These are phyloP conservation scores for Ataeniobius toweri DNA, from an alignment of 2,797 vertebrate species.

Conservation along the genomic window DNA sequence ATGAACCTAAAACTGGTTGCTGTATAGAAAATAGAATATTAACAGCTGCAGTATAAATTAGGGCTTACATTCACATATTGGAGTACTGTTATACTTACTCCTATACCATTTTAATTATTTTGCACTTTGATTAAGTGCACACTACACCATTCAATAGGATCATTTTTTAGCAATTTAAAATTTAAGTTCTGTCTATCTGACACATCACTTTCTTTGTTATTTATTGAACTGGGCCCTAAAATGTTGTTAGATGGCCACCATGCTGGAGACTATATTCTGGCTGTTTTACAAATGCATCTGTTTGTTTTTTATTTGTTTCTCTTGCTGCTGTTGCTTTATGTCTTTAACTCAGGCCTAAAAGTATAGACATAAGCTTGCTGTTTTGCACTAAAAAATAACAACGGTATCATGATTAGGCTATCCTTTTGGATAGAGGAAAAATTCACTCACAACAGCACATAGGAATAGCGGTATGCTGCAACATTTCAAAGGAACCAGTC, in stretches of 20 bases:
- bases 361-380: conserved; percentile 29
- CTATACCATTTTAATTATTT: too few relatives aligned
- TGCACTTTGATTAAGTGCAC: conserved; percentile 48
- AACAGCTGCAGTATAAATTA: too few relatives aligned
- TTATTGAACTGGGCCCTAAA: conserved; percentile 44
- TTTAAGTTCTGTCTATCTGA: conserved; percentile 47
- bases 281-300: conserved; percentile 43
- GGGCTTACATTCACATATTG: too few relatives aligned
- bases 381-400: conserved; percentile 33
- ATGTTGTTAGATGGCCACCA: conserved; percentile 53
- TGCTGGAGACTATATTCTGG: conserved; percentile 23
- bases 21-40: too few relatives aligned
- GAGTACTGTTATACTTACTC: too few relatives aligned
- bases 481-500: conserved; percentile 47
- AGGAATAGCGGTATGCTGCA: conserved; percentile 21
- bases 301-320: conserved; percentile 44
- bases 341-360: conserved; percentile 51
- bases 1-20: too few relatives aligned
- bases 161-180: conserved; percentile 50
- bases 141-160: conserved; percentile 51
- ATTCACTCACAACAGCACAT: conserved; percentile 22
- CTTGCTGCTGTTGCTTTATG: conserved; percentile 33
- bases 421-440: conserved; percentile 29
- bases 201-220: conserved; percentile 58
- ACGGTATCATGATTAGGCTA: conserved; percentile 21